Base-by-base conservation (phyloP, 1,140 invertebrate species). In the Calycopis cecrops region DNA sequence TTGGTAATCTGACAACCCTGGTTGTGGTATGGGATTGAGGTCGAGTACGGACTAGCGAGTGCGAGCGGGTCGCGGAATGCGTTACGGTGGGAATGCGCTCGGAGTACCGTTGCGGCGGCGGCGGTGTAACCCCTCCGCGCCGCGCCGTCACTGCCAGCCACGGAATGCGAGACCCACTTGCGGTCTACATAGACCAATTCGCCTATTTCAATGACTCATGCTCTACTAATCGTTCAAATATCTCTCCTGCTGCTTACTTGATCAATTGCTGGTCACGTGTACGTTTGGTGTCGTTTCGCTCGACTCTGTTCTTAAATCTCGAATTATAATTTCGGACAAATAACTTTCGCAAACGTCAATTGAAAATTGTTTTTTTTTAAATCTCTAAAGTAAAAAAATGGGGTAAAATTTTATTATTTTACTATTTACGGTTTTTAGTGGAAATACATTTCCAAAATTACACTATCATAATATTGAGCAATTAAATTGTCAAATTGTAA, bases 101-200 rank as follows among this genome's bases (percentile, higher is more conserved):
- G 60, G 73, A 81, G 83, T 86, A 85, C 83, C 83, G 83, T 86
- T 86, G 81, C 54, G 69, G 62, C 75, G 67, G 14, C 14, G 14
- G 40, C 16, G 40, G 40, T 28, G 68, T 69, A 64, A 67, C 64
- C 59, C 67, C 69, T 65, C 73, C 65, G 67, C 52, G 52, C 73
- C 65, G 67, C 52, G 52, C 52, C 52, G 38, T 53, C 38, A 18
- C 52, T 38, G 21, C 40, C 34, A 42, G 38, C 73, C 62, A 64
- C 71, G 83, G 83, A 84, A 86, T 86, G 81, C 76, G 75, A 79
- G 79, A 78, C 82, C 79, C 73, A 82, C 71, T 85, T 85, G 76
- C 75, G 72, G 71, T 69, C 67, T 71, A 67, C 68, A 70, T 70
- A 58, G 63, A 70, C 71, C 65, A 73, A 63, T 67, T 67, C 69